Base-by-base conservation (phyloP, 2,797 vertebrate species). In the Uromys caudimaculatus region DNA sequence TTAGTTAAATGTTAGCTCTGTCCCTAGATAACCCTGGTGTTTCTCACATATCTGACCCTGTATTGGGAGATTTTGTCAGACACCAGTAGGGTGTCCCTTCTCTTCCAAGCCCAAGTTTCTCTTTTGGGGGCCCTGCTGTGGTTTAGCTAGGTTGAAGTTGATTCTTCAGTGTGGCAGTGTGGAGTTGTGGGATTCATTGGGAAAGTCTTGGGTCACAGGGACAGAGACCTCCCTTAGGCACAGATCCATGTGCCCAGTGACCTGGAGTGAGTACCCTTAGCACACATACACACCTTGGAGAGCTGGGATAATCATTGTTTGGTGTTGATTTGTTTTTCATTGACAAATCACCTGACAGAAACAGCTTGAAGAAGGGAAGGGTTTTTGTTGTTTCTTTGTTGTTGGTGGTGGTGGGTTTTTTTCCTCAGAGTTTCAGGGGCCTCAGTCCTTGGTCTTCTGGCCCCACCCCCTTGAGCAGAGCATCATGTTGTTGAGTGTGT, bases 111-210 rank as follows among this genome's bases (percentile, higher is more conserved):
- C 60, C 60, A 13, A 3, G 32, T 58, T 32, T 35, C 76, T 64
- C 0, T 10, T 8, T 71, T 73, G 35, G 1, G 6, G 4, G 1
- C 13, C 50, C 62, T 41, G 1, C 38, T 29, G 24, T 52, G 44
- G 10, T 16, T 44, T 47, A 23, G 41, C 67, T 71, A 24, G 50
- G 19, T 60, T 62, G 19, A 86, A 21, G 21, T 38, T 69, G 29
- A 52, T 67, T 67, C 58, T 9, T 52, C 76, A 38, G 17, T 24
- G 76, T 67, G 76, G 44, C 73, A 69, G 19, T 32, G 41, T 32
- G 16, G 3, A 47, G 44, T 27, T 2, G 3, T 17, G 35, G 27
- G 76, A 56, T 67, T 44, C 60, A 11, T 3, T 17, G 81, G 79
- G 1, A 56, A 77, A 7, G 10, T 4, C 41, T 21, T 35, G 24